Evolutionary conservation across 2,113 vertebrate genomes (phyloP).

Genomic region (Glaucomys volans): DNA sequence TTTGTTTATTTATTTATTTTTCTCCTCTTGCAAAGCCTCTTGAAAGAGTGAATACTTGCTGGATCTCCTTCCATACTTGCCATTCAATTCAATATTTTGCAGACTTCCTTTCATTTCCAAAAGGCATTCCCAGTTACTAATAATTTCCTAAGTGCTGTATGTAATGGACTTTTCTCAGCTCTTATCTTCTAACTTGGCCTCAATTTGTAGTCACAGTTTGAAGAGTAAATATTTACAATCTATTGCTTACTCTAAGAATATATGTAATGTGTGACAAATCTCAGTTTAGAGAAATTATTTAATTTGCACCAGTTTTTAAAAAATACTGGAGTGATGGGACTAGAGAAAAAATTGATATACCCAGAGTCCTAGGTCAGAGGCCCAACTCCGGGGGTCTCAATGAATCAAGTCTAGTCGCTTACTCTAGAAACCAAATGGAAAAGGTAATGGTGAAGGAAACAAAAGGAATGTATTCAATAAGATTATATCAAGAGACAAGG

Average conservation of each 20-base stretch:
- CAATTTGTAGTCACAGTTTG: constrained; percentile 30
- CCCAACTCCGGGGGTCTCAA: not conserved
- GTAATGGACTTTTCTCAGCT: not conserved
- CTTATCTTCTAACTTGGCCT: not conserved
- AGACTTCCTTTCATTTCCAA: not conserved
- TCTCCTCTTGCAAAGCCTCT: not conserved
- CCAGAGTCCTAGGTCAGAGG: not conserved
- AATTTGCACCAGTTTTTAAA: constrained; percentile 26
- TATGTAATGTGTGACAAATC: not conserved
- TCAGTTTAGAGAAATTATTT: constrained; percentile 41
- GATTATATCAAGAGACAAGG: not conserved
- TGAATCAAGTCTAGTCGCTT: not conserved
- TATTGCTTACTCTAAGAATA: not conserved
- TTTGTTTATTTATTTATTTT: not conserved
- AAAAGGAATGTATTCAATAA: not conserved
- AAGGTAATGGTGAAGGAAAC: not conserved
- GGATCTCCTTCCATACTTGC: not conserved
- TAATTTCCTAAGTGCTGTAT: not conserved
- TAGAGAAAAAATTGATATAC: not conserved
- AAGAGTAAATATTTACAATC: constrained; percentile 7
- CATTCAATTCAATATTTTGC: not conserved
- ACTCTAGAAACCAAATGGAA: not conserved
- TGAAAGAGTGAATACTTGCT: not conserved
- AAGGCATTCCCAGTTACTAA: not conserved
- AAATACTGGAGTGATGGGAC: not conserved